Conservation (phyloP, 2,113 vertebrate genomes). For the Echinops telfairi region DNA sequence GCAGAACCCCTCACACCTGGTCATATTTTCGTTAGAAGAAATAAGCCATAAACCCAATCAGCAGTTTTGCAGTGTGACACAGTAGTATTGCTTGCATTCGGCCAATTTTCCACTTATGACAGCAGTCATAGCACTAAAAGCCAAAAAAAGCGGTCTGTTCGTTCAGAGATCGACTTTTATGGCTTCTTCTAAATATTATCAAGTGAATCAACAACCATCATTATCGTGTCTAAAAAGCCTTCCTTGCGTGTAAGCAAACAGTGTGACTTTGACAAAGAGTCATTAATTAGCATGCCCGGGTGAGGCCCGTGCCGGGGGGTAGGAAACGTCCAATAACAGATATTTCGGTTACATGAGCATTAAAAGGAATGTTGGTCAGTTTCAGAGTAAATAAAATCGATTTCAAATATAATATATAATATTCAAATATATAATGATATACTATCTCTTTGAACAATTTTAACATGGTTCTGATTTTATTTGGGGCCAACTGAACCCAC, state of each 20-base stretch:
- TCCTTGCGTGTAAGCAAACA: conserved; percentile 90
- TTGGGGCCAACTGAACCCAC: conserved; percentile 59
- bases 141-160: conserved; percentile 89
- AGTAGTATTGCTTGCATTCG: conserved; percentile 89
- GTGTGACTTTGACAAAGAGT: conserved; percentile 91
- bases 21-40: conserved; percentile 80
- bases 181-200: conserved; percentile 90
- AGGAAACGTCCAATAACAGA: conserved; percentile 82
- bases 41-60: conserved; percentile 84
- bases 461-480: conserved; percentile 55
- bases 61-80: conserved; percentile 85
- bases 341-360: conserved; percentile 87
- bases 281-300: conserved; percentile 87
- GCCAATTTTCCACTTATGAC: conserved; percentile 90
- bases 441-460: conserved; percentile 70
- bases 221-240: conserved; percentile 90
- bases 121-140: conserved; percentile 90
- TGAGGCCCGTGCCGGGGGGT: conserved; percentile 81
- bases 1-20: conserved; percentile 55
- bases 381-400: conserved; percentile 85
- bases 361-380: conserved; percentile 86
- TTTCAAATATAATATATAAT: conserved; percentile 83
- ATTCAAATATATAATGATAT: conserved; percentile 82
- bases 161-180: conserved; percentile 89
- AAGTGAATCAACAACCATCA: conserved; percentile 89